These are phyloP conservation scores for Troides oblongomaculatus DNA, from an alignment of 2,888 invertebrate species.

Conservation along the genomic window DNA sequence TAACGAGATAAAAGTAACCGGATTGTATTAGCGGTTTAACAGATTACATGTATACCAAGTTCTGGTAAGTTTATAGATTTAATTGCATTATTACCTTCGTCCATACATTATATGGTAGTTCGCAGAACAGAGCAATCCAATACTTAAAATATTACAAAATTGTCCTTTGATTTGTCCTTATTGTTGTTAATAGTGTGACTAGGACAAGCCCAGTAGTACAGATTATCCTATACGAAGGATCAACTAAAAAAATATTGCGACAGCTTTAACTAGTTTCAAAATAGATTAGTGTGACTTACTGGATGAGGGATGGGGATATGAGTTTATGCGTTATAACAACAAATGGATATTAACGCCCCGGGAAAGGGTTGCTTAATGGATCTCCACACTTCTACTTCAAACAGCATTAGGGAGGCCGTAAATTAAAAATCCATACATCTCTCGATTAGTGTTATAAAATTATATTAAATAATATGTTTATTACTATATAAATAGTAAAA, in stretches of 20 bases:
- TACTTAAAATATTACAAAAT: too few relatives aligned
- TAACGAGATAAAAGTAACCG: conserved; percentile 21
- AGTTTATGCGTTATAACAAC: conserved; percentile 8
- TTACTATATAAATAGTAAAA: too few relatives aligned
- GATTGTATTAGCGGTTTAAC: conserved; percentile 18
- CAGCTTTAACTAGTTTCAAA: too few relatives aligned
- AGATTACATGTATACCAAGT: conserved; percentile 19
- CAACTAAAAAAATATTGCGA: too few relatives aligned
- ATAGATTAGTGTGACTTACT: neutral
- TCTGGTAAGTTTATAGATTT: conserved; percentile 12
- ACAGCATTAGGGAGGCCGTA: neutral
- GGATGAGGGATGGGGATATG: neutral
- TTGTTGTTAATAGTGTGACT: too few relatives aligned
- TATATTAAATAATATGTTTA: too few relatives aligned
- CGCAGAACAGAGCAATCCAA: neutral
- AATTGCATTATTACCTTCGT: conserved; percentile 12
- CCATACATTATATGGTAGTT: neutral
- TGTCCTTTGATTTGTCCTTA: too few relatives aligned
- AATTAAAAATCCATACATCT: conserved; percentile 1
- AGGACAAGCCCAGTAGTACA: too few relatives aligned
- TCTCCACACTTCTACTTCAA: neutral
- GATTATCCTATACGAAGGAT: too few relatives aligned
- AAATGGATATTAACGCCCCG: conserved; percentile 11
- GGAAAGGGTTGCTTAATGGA: conserved; percentile 7
- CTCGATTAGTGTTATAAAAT: too few relatives aligned